Evolutionary conservation across 2,113 vertebrate genomes (phyloP), one percentile per base, ranked within the genome.

Genomic region (Isichthys henryi): DNA sequence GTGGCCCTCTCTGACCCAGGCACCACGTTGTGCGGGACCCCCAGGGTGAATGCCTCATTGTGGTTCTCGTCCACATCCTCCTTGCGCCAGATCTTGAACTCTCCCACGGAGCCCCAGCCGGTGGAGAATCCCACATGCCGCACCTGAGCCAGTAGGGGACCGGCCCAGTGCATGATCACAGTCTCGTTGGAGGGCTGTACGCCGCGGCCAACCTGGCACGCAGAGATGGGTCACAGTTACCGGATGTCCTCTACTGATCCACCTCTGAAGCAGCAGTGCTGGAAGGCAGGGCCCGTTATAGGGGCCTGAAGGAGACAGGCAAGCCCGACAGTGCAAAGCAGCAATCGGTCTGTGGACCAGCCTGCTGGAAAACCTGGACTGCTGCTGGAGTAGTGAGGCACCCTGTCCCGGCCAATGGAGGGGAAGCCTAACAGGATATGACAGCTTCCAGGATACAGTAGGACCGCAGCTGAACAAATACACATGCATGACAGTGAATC

Each of bases 71-170:
- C 98, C 31, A 95, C 95, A 90, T 97, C 97, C 93, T 97, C 96
- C 93, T 98, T 99, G 93, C 96, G 96, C 98, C 98, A 99, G 94
- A 98, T 97, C 92, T 97, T 97, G 94, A 98, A 98, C 94, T 99
- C 97, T 56, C 98, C 98, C 74, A 96, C 95, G 43, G 98, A 99
- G 91, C 98, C 98, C 98, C 97, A 98, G 91, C 98, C 98, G 15
- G 98, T 98, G 90, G 98, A 98, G 95, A 98, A 98, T 91, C 98
- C 98, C 43, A 98, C 95, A 92, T 98, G 97, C 91, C 95, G 96
- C 90, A 98, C 96, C 94, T 97, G 97, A 80, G 92, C 95, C 83
- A 94, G 92, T 88, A 92, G 95, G 43, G 92, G 94, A 86, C 95
- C 95, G 35, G 93, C 89, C 97, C 97, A 98, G 43, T 96, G 94